Percentiles rank a stretch among this genome's conserved stretches.
These are phyloP conservation scores for Dinocampus coccinellae DNA, from an alignment of 2,888 invertebrate species.

Conservation along the genomic window DNA sequence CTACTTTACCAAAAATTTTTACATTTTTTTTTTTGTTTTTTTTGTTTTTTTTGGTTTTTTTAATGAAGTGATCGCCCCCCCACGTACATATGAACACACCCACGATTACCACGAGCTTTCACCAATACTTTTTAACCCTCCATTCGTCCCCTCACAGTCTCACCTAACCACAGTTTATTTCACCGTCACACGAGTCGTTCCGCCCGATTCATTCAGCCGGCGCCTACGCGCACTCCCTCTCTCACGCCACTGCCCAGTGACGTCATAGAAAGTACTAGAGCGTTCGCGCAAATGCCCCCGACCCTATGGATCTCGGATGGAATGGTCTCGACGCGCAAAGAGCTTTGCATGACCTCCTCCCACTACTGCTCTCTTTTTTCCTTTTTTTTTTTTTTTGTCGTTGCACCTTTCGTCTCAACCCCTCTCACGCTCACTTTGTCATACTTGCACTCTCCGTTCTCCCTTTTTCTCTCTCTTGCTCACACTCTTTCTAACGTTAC, in stretches of 20 bases:
- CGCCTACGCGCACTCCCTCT: constrained; percentile 40
- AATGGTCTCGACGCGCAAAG: constrained; percentile 23
- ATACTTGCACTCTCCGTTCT: neutral
- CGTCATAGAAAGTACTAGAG: constrained; percentile 53
- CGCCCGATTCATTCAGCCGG: constrained; percentile 33
- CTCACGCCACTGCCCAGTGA: constrained; percentile 44
- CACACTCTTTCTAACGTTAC: constrained; percentile 19
- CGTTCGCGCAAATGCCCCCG: constrained; percentile 36
- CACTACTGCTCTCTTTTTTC: too few relatives aligned
- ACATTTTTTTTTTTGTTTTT: too few relatives aligned
- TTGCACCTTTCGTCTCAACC: neutral
- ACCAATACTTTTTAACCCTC: neutral
- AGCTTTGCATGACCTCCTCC: constrained; percentile 2
- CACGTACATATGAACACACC: constrained; percentile 10
- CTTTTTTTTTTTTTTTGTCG: neutral
- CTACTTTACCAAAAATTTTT: too few relatives aligned
- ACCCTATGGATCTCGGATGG: constrained; percentile 22
- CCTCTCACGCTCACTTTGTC: neutral
- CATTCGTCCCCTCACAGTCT: neutral
- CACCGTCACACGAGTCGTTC: neutral
- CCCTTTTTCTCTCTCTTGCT: neutral
- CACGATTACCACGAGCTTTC: constrained; percentile 3
- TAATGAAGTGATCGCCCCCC: too few relatives aligned
- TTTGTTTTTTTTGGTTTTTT: too few relatives aligned
- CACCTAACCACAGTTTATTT: neutral